Evolutionary conservation across 2,113 vertebrate species (phyloP), one percentile per base, ranked within the genome.

Genomic region (Diglossa brunneiventris): DNA sequence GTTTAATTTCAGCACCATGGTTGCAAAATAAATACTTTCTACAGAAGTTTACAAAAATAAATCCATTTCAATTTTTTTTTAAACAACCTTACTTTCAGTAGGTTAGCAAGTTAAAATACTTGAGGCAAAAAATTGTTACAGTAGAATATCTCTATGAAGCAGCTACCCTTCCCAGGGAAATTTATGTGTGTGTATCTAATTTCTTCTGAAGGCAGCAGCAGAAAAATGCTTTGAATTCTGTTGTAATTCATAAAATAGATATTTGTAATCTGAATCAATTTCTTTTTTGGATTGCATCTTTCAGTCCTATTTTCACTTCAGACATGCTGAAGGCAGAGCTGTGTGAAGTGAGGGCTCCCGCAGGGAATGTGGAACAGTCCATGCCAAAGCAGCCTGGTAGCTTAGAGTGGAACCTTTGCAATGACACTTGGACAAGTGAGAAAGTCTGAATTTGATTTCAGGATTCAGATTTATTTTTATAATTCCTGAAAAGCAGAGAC

Each of bases 21-120:
- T 89, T 95, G 94, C 91, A 95, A 95, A 95, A 92, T 91, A 95
- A 96, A 96, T 95, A 92, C 58, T 79, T 37, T 47, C 21, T 76
- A 49, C 64, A 85, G 72, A 80, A 88, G 27, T 89, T 93, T 91
- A 64, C 47, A 77, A 74, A 87, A 86, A 83, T 83, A 87, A 92
- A 83, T 52, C 24, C 11, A 35, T 73, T 89, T 89, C 6, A 49
- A 10, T 24, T 24, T 37, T n/a, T 22, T 26, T 30, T 26, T 16
- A 28, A 47, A 13, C 9, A 47, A 67, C 31, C 26, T 91, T 89
- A 18, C 20, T 91, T 83, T 39, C 35, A 30, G 77, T 72, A 79
- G 30, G 33, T 22, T 76, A 67, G 72, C 39, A 87, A 80, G 9
- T 90, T 86, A 55, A 93, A 95, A 79, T 89, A 69, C 24, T 82